These are phyloP conservation scores for Dolichotis patagonum DNA, from an alignment of 2,113 vertebrate species.

Conservation along the genomic window DNA sequence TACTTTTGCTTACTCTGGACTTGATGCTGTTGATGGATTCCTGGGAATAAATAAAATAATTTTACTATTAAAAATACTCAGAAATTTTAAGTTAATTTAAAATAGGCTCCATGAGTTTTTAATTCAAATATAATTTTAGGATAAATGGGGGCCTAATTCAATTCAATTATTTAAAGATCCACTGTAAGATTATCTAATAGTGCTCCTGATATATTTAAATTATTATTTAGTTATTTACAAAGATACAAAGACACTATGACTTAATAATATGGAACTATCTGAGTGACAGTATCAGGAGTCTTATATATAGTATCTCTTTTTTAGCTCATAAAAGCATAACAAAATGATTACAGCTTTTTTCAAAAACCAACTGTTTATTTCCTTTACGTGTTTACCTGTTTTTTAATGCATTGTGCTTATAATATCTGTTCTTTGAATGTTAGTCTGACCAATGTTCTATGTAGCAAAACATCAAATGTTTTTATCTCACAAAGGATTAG, in stretches of 20 bases:
- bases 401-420: not conserved
- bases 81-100: constrained; percentile 54
- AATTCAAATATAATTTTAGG: constrained; percentile 25
- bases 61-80: constrained; percentile 69
- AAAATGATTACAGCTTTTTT: constrained; percentile 38
- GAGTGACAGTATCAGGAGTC: not conserved
- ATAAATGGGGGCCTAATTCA: not conserved
- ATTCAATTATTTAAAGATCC: constrained; percentile 10
- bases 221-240: constrained; percentile 49
- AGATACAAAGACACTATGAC: constrained; percentile 23
- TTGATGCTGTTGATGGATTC: constrained; percentile 98
- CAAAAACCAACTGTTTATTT: not conserved
- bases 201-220: constrained; percentile 18
- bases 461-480: constrained; percentile 29
- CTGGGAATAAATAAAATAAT: constrained; percentile 85
- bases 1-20: constrained; percentile 94
- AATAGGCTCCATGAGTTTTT: not conserved
- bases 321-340: not conserved
- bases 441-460: constrained; percentile 6
- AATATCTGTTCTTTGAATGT: constrained; percentile 1
- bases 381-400: constrained; percentile 34
- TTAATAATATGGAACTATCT: constrained; percentile 47
- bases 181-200: constrained; percentile 15
- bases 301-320: not conserved
- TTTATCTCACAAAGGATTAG: constrained; percentile 10